These are phyloP conservation scores for Holocentrus rufus DNA, from an alignment of 2,797 vertebrate species.

Conservation along the genomic window DNA sequence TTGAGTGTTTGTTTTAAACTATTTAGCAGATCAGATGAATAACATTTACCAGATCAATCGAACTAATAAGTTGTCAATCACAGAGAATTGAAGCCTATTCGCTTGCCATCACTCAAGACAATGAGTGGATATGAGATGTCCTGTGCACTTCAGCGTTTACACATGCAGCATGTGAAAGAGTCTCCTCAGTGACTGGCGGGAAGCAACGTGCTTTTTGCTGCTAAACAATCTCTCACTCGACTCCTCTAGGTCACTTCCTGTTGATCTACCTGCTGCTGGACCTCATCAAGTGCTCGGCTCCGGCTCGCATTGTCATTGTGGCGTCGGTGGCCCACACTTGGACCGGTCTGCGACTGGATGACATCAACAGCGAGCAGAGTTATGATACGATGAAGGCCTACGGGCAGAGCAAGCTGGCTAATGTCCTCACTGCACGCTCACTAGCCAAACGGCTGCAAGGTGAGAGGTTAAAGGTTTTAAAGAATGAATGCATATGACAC, in stretches of 20 bases:
- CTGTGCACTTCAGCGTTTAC: background rate
- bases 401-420: conserved; percentile 94
- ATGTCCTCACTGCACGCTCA: conserved; percentile 88
- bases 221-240: background rate
- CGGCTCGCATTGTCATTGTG: conserved; percentile 87
- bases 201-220: background rate
- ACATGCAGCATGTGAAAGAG: background rate
- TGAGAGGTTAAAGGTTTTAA: conserved; percentile 57
- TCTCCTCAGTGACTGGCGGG: background rate
- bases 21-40: background rate
- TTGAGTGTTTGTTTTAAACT: conserved; percentile 3
- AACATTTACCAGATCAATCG: background rate
- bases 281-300: conserved; percentile 86
- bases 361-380: conserved; percentile 89
- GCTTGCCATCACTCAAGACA: background rate
- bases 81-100: background rate
- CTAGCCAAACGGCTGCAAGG: conserved; percentile 87
- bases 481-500: background rate
- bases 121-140: background rate
- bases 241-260: conserved; percentile 89
- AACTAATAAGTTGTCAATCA: too few species aligned
- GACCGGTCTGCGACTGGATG: conserved; percentile 86
- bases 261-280: conserved; percentile 90
- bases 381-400: conserved; percentile 88
- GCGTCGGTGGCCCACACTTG: conserved; percentile 89